Conservation (phyloP, 2,113 vertebrate genomes). For the Leptobrachium ailaonicum region DNA sequence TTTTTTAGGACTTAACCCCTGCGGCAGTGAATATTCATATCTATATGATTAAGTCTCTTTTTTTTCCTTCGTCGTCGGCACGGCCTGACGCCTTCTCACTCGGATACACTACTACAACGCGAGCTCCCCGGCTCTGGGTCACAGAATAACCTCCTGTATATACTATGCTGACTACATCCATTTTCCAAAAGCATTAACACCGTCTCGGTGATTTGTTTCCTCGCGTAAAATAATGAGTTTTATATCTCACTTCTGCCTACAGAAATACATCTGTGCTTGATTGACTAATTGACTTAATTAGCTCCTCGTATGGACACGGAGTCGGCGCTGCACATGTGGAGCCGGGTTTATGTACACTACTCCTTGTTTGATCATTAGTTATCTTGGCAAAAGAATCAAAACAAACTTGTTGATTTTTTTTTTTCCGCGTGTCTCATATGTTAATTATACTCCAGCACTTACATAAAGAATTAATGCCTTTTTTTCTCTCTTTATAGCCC, state of each 20-base stretch:
- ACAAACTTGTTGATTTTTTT: neutral
- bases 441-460: neutral
- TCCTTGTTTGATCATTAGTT: neutral
- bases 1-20: no score
- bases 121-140: neutral
- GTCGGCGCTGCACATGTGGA: neutral
- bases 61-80: no score
- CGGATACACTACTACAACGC: no score
- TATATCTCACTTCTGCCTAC: neutral
- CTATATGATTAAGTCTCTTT: no score
- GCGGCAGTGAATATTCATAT: no score
- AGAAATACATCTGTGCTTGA: neutral
- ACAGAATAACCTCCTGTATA: neutral
- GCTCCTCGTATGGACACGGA: neutral
- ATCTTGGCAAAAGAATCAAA: neutral
- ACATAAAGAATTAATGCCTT: no score
- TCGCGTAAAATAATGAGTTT: no score
- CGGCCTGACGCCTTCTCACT: no score
- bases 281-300: slow-evolving; percentile 1
- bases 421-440: neutral
- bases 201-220: neutral
- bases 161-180: neutral
- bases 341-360: neutral
- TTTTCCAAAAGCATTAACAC: neutral
- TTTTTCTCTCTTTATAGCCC: no score